Evolutionary conservation across 1,140 invertebrate species (phyloP), one percentile per base, ranked within the genome.

Genomic region (Caenorhabditis remanei): DNA sequence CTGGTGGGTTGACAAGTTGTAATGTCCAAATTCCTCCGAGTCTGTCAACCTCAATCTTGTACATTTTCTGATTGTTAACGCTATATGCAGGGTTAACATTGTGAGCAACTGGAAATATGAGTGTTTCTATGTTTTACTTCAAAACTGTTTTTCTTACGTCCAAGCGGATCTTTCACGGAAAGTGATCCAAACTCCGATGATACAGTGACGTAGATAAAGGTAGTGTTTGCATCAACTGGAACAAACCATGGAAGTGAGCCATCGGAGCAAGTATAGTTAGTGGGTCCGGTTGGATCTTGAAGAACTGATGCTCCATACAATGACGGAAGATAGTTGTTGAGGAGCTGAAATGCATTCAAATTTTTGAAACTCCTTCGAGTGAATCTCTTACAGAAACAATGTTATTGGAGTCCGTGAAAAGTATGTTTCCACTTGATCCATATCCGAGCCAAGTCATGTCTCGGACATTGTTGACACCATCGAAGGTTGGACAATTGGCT

Each of bases 371-470:
- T 24, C 6, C 13, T 21, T 21, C 21, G 21, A n/a, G 1, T 9
- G 21, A 32, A 14, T 41, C 11, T 41, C 63, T 87, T 24, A 88
- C 87, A n/a, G 19, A 14, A 41, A 50, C 82, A 67, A 87, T 14
- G 83, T 61, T 84, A 3, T 61, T 65, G 5, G 41, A n/a, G n/a
- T 55, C 48, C 4, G 87, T 46, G 79, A 87, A 86, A 50, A 86
- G 56, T 1, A 87, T 63, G 46, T 88, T 87, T 65, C 87, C 87
- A 58, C 83, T 88, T 5, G 79, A 83, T 5, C 53, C 83, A 48
- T 88, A 88, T 56, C 67, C 85, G n/a, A 87, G 86, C 82, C 65
- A 53, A 41, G 65, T 61, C 53, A 87, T 71, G 58, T 87, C 55
- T 16, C 24, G 21, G n/a, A 87, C 82, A 24, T 79, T 79, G 40